Base-by-base conservation (phyloP, 1,140 invertebrate species). In the Penaeus vannamei region DNA sequence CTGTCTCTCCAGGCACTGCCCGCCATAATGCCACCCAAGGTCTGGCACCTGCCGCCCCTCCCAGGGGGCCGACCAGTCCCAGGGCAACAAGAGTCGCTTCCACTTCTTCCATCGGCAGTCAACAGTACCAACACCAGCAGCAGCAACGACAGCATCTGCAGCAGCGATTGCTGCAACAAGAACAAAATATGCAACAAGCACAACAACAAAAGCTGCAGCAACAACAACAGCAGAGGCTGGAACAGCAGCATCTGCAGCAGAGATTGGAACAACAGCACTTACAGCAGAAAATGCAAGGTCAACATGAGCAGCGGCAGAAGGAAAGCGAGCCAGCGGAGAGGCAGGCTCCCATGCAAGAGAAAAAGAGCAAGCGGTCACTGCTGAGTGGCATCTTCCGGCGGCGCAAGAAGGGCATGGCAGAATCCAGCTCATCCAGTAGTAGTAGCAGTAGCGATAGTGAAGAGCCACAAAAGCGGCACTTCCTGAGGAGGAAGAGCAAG, bases 381-480 rank as follows among this genome's bases (percentile, higher is more conserved):
- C 36, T 90, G 61, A 85, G 88, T 66, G 88, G 88, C 17, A 85
- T 90, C 36, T 90, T 90, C 84, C 79, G 88, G 77, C 72, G 88
- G 26, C 69, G 83, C n/a, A 90, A 72, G 84, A 90, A 90, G 53
- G 88, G 66, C 53, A 53, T 53, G n/a, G 61, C 62, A 26, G 85
- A 77, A 61, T 82, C 42, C 83, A 85, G 81, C 29, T 85, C 83
- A 2, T 85, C 66, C 81, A 89, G 84, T 62, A 89, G 72, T 59
- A 81, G 72, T 59, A 85, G 77, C 32, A 89, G 69, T 26, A 72
- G 60, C 36, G 84, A 85, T 29, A 82, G 62, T 36, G 88, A 90
- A 53, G 84, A 80, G 12, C 83, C 83, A 4, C 83, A 85, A n/a
- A 59, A 79, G 22, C 29, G 84, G 29, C 53, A 29, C 32, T 81